phyloP scores from a whole-genome alignment of 2,888 invertebrate species.

The Ichneumon xanthorius region DNA sequence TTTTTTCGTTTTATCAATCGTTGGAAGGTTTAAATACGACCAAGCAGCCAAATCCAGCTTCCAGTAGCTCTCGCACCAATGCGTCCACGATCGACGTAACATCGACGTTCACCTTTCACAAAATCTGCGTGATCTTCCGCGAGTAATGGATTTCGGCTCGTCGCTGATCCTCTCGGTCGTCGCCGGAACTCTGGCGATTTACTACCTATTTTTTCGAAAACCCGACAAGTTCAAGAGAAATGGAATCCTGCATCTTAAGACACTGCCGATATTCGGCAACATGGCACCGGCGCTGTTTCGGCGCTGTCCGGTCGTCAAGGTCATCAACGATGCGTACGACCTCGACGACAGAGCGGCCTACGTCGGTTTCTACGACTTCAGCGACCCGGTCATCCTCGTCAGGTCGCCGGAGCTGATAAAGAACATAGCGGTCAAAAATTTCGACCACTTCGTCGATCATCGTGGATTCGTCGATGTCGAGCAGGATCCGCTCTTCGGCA shows the following conservation, averaged over 20 bases:
- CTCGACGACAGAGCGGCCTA: constrained; percentile 72
- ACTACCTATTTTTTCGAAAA: neutral
- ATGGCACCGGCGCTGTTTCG: constrained; percentile 55
- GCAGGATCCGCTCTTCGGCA: constrained; percentile 73
- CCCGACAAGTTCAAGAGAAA: constrained; percentile 24
- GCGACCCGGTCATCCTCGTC: constrained; percentile 74
- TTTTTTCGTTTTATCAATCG: neutral
- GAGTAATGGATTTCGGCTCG: constrained; percentile 48
- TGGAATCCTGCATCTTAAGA: constrained; percentile 64
- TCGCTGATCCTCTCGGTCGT: constrained; percentile 37
- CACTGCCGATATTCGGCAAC: constrained; percentile 69
- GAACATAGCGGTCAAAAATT: constrained; percentile 76
- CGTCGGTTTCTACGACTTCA: constrained; percentile 77
- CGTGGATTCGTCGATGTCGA: constrained; percentile 70
- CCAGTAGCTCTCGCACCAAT: neutral
- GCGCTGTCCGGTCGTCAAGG: constrained; percentile 36
- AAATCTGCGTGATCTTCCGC: neutral
- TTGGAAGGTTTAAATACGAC: neutral
- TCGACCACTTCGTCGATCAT: constrained; percentile 79
- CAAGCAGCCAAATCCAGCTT: neutral
- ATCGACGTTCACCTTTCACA: neutral
- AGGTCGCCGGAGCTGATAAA: constrained; percentile 80
- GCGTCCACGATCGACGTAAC: neutral
- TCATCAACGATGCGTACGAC: constrained; percentile 67
- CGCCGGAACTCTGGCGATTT: constrained; percentile 1